A percentile compares a stretch with the other conserved stretches of the same genome.
Evolutionary conservation across 2,888 invertebrate species (phyloP).

Genomic region (Drosophila phalerata): DNA sequence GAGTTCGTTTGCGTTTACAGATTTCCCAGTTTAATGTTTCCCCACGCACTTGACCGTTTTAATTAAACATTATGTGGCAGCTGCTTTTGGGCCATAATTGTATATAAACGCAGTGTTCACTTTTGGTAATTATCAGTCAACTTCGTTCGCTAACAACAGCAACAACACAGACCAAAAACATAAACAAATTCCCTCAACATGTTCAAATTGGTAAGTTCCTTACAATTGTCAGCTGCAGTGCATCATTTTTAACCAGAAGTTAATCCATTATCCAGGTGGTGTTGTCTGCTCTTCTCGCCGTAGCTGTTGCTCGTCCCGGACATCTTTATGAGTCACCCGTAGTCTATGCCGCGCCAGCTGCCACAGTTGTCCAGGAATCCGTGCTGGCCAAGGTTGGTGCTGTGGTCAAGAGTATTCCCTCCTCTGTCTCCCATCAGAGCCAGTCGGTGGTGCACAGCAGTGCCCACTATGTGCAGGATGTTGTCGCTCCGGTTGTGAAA

Average conservation of each 20-base stretch:
- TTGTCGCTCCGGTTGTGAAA: constrained; percentile 78
- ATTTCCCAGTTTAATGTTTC: constrained; percentile 57
- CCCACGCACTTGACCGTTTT: constrained; percentile 41
- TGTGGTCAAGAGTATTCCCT: constrained; percentile 85
- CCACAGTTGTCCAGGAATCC: constrained; percentile 81
- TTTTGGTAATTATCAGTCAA: constrained; percentile 60
- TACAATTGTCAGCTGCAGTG: background rate
- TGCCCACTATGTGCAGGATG: constrained; percentile 79
- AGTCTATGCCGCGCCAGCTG: constrained; percentile 80
- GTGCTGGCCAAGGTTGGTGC: constrained; percentile 82
- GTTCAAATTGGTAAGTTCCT: constrained; percentile 83
- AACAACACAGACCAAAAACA: constrained; percentile 80
- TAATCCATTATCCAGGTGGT: constrained; percentile 72
- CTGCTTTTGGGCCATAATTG: constrained; percentile 9
- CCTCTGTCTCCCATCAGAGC: constrained; percentile 86
- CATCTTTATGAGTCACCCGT: constrained; percentile 73
- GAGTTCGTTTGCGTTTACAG: constrained; percentile 26
- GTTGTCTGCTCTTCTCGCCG: constrained; percentile 82
- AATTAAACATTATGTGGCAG: constrained; percentile 43
- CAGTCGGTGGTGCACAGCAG: constrained; percentile 86
- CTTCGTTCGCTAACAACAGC: constrained; percentile 54
- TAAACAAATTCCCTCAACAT: constrained; percentile 63
- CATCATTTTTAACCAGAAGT: background rate
- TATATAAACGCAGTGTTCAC: constrained; percentile 51
- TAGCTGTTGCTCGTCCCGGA: constrained; percentile 83